phyloP scores from a whole-genome alignment of 2,113 vertebrate species.

The Poicephalus meyeri region DNA sequence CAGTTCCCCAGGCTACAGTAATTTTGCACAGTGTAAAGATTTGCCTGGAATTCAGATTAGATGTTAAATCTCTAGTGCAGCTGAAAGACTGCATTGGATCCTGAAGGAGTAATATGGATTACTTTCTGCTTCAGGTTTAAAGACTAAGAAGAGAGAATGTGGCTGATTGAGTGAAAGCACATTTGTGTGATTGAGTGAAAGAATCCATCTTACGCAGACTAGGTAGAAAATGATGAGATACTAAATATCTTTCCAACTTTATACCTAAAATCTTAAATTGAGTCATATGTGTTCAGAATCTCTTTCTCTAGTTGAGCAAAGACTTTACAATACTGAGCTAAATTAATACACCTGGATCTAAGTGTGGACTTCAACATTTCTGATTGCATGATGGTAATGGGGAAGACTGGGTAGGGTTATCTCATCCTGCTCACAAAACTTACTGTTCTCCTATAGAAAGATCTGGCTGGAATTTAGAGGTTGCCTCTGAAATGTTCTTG shows the following conservation, averaged over 20 bases:
- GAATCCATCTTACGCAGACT: not conserved
- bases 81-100: not conserved
- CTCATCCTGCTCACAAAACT: not conserved
- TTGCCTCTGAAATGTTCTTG: slow-evolving; percentile 12
- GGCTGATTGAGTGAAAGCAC: not conserved
- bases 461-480: not conserved
- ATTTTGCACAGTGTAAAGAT: not conserved
- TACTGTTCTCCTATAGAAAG: not conserved
- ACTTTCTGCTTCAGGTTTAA: not conserved
- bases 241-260: not conserved
- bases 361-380: not conserved
- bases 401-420: not conserved
- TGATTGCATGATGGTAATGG: not conserved
- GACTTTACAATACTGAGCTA: not conserved
- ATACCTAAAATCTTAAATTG: not conserved
- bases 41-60: not conserved
- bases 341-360: accelerated
- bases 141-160: not conserved
- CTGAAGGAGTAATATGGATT: not conserved
- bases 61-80: not conserved
- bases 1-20: not conserved
- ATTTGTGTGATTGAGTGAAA: not conserved
- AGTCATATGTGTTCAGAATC: not conserved
- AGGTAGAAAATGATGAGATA: not conserved
- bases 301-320: not conserved